A percentile compares a stretch with the other conserved stretches of the same genome.
Evolutionary conservation across 1,140 invertebrate species (phyloP).

Genomic region (Drosophila triauraria): DNA sequence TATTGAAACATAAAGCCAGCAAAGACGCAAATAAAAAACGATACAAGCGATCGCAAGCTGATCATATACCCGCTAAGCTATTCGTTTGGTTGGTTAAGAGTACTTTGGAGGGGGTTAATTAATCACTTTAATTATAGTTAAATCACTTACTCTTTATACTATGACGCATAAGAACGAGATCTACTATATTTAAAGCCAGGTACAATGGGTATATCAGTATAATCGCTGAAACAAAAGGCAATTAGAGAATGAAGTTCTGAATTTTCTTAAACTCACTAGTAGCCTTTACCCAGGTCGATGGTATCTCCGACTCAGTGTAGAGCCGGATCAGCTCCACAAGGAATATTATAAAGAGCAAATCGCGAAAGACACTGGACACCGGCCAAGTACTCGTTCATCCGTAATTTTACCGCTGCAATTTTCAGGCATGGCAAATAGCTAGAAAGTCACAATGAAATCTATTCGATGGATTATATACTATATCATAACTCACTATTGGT

Average conservation of each 20-base stretch:
- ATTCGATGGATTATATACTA: neutral
- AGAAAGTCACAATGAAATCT: no score
- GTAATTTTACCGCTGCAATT: slow-evolving; percentile 32
- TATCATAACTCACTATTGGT: slow-evolving; percentile 38
- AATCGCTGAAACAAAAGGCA: slow-evolving; percentile 1
- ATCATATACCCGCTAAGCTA: no score
- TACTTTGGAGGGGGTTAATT: no score
- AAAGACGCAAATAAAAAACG: no score
- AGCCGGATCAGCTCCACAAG: slow-evolving; percentile 5
- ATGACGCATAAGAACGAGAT: slow-evolving; percentile 27
- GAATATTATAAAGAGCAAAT: slow-evolving; percentile 51
- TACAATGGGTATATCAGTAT: slow-evolving; percentile 39
- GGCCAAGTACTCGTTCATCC: slow-evolving; percentile 56
- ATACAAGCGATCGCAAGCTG: no score
- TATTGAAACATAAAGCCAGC: no score
- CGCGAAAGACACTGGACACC: slow-evolving; percentile 35
- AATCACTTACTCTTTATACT: slow-evolving; percentile 47
- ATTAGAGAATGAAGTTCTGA: neutral
- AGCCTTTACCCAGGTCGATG: neutral
- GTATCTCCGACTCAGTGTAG: fast-evolving
- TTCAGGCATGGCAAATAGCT: slow-evolving; percentile 48
- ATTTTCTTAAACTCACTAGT: slow-evolving; percentile 10
- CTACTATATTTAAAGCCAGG: slow-evolving; percentile 38
- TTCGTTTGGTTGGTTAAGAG: no score
- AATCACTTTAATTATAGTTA: neutral